These are phyloP conservation scores for Dysmachus trigonus DNA, from an alignment of 2,888 invertebrate species.

Conservation along the genomic window DNA sequence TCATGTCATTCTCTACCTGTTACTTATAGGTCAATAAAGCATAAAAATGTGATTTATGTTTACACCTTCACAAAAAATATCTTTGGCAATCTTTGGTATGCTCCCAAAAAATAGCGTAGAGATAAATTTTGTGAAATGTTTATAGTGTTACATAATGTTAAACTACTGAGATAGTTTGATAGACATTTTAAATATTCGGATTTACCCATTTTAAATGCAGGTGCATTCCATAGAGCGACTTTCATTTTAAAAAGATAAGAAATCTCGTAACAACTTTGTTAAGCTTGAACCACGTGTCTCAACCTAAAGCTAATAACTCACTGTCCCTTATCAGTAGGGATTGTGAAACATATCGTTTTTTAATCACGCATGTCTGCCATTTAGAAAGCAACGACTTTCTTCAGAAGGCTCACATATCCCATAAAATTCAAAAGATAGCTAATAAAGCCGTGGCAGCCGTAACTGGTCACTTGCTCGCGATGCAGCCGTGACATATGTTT, in stretches of 20 bases:
- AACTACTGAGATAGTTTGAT: too few relatives aligned
- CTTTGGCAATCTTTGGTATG: too few relatives aligned
- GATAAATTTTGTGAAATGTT: not conserved
- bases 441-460: not conserved
- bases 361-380: not conserved
- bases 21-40: too few relatives aligned
- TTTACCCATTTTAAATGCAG: not conserved
- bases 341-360: not conserved
- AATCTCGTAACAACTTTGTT: not conserved
- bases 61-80: too few relatives aligned
- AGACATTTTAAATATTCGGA: not conserved
- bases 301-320: not conserved
- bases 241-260: not conserved
- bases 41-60: too few relatives aligned
- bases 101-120: not conserved
- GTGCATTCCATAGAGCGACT: not conserved
- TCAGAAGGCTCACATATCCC: not conserved
- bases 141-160: not conserved
- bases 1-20: too few relatives aligned
- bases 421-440: not conserved
- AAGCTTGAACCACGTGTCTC: not conserved
- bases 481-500: conserved; percentile 12
- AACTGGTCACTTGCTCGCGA: not conserved
- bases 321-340: not conserved
- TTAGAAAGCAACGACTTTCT: not conserved